Base-by-base conservation (phyloP, 2,888 invertebrate species). In the Candidula unifasciata region DNA sequence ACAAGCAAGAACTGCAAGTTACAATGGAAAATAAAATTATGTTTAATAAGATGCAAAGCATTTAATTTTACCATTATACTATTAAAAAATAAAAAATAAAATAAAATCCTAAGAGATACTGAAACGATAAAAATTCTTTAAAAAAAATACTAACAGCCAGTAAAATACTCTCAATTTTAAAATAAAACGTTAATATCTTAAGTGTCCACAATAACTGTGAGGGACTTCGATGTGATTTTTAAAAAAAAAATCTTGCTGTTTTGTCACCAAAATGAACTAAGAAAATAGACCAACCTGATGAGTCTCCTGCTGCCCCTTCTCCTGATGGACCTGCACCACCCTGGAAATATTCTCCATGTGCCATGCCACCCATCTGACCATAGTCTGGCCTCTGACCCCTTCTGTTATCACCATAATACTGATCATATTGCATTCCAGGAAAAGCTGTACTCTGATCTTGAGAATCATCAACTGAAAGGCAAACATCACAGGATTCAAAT, bases 221-320 rank as follows among this genome's bases (percentile, higher is more conserved):
- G n/a, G n/a, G n/a, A n/a, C n/a, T n/a, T n/a, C n/a, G n/a, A n/a
- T n/a, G n/a, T n/a, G n/a, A n/a, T n/a, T n/a, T n/a, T n/a, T n/a
- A n/a, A n/a, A 44, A 44, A 13, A 44, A 44, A 44, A 44, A 44
- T 21, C 27, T 52, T 73, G 73, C 73, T 16, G 0, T 10, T 73
- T 73, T 73, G 73, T 73, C 73, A 73, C 73, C 2, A 10, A 27
- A n/a, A 73, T 21, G 6, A 52, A 35, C 64, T 33, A 76, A 66
- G 54, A 71, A 81, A 77, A 52, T 52, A 60, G 71, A 85, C 85
- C 78, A 71, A 85, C 85, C 85, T 85, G 85, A 69, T n/a, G 82
- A 60, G 82, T 85, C 85, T 30, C 82, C 85, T 35, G 69, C 77
- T 2, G 30, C 80, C 24, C 37, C 84, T 44, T 79, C 85, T 69